phyloP scores from a whole-genome alignment of 2,113 vertebrate species.

The Gallinago jamesoni region DNA sequence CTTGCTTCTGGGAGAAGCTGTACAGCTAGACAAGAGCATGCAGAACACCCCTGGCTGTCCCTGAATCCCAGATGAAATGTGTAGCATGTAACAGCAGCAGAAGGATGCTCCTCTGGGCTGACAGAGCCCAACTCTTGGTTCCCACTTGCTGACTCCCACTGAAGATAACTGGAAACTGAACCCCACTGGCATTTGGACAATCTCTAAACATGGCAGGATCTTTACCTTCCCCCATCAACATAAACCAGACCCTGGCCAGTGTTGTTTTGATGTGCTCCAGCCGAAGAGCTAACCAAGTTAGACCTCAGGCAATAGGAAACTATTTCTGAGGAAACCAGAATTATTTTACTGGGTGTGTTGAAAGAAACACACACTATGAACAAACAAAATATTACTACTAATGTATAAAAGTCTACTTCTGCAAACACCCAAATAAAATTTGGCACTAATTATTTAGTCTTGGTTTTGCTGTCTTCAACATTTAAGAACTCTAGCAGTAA shows the following conservation, averaged over 20 bases:
- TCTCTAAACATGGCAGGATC: background rate
- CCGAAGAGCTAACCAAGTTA: background rate
- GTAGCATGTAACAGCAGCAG: background rate
- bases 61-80: background rate
- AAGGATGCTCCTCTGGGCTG: background rate
- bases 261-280: background rate
- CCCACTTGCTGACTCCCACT: background rate
- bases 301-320: background rate
- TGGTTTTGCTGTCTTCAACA: background rate
- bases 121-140: background rate
- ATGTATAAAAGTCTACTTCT: background rate
- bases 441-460: background rate
- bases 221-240: background rate
- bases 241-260: background rate
- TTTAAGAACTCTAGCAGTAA: background rate
- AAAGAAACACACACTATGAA: background rate
- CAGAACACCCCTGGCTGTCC: background rate
- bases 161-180: background rate
- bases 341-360: background rate
- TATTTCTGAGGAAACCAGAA: background rate
- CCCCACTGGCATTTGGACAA: background rate
- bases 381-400: background rate
- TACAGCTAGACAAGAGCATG: background rate
- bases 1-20: background rate
- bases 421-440: background rate